phyloP scores from a whole-genome alignment of 2,888 invertebrate species.

The Drosophila colorata region DNA sequence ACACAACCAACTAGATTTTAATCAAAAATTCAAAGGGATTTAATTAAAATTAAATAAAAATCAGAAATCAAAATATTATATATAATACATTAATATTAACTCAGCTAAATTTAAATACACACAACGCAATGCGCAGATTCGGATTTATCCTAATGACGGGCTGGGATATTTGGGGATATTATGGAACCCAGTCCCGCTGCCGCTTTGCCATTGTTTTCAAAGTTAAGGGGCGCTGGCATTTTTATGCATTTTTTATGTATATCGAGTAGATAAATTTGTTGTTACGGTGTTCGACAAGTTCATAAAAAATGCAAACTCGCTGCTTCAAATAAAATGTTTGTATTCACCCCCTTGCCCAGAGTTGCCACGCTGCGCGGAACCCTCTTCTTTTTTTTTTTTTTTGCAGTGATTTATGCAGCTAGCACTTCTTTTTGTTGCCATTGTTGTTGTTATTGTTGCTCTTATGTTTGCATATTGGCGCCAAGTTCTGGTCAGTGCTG shows the following conservation, averaged over 20 bases:
- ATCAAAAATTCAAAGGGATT: too few relatives aligned
- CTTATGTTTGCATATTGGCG: conserved; percentile 52
- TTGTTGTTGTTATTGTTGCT: conserved; percentile 29
- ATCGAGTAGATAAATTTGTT: conserved; percentile 65
- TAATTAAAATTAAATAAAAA: background rate
- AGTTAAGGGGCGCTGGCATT: conserved; percentile 28
- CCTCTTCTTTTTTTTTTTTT: conserved; percentile 34
- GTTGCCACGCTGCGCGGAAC: background rate
- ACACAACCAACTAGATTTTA: too few relatives aligned
- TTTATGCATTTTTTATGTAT: conserved; percentile 77
- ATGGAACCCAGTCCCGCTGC: background rate
- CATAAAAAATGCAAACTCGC: conserved; percentile 76
- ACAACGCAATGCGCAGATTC: conserved; percentile 8
- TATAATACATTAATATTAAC: background rate
- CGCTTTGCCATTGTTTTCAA: conserved; percentile 44
- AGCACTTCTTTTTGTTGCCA: conserved; percentile 47
- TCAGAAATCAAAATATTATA: too few relatives aligned
- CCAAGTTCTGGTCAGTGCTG: conserved; percentile 49
- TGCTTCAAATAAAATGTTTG: conserved; percentile 70
- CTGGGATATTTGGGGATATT: conserved; percentile 2
- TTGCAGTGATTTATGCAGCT: conserved; percentile 64
- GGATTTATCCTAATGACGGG: background rate
- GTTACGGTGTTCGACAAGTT: conserved; percentile 71
- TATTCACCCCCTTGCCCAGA: conserved; percentile 28
- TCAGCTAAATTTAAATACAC: background rate